phyloP scores from a whole-genome alignment of 2,113 vertebrate genomes.

The Otocyon megalotis region DNA sequence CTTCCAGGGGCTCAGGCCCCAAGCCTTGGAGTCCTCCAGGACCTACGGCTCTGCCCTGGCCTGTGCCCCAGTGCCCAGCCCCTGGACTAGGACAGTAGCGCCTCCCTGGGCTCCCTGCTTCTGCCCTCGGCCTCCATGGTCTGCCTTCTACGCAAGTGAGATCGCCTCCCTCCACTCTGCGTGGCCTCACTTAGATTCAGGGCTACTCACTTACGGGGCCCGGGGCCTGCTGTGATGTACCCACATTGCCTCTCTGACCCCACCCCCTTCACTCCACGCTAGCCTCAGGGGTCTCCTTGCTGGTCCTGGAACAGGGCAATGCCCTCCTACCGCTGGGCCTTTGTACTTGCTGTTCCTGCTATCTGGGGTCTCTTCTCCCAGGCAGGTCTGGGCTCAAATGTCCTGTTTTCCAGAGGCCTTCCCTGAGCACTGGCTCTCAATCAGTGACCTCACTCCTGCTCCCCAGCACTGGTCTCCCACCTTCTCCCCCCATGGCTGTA shows the following conservation, averaged over 20 bases:
- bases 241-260: background rate
- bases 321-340: background rate
- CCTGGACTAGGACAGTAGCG: background rate
- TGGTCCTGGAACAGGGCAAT: background rate
- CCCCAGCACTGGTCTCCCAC: too few relatives aligned
- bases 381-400: background rate
- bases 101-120: background rate
- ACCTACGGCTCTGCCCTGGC: background rate
- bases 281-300: background rate
- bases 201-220: background rate
- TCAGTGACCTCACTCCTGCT: fast-evolving
- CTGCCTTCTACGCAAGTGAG: background rate
- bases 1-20: background rate
- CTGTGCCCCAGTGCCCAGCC: background rate
- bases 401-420: background rate
- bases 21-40: too few relatives aligned
- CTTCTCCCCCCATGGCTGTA: background rate
- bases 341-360: background rate
- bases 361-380: background rate
- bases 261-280: fast-evolving
- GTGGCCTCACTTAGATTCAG: background rate
- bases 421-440: background rate
- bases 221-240: fast-evolving
- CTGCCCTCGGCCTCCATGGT: background rate
- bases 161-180: background rate